These are phyloP conservation scores for Acrocephalus scirpaceus DNA, from an alignment of 2,797 vertebrate genomes.

Conservation along the genomic window DNA sequence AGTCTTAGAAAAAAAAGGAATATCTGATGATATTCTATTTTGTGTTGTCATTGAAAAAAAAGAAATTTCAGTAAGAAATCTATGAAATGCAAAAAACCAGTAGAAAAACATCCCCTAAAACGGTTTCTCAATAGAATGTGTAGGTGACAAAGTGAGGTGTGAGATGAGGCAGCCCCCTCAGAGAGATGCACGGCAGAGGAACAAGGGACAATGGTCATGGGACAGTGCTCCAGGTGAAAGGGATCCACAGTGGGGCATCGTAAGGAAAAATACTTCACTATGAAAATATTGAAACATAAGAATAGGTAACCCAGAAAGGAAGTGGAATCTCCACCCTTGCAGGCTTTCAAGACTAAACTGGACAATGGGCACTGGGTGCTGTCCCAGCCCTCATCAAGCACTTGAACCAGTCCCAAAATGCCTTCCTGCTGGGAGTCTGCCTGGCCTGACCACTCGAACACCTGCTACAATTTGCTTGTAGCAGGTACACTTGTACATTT, in stretches of 20 bases:
- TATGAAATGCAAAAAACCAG: not conserved
- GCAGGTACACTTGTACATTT: not conserved
- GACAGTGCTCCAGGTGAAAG: not conserved
- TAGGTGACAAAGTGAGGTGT: not conserved
- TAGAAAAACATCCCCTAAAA: not conserved
- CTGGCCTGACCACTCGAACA: not conserved
- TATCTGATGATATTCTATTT: not conserved
- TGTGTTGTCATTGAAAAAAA: not conserved
- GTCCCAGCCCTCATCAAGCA: not conserved
- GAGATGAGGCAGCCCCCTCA: not conserved
- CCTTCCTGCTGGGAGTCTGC: not conserved
- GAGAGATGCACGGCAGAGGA: not conserved
- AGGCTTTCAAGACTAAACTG: not conserved
- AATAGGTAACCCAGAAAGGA: not conserved
- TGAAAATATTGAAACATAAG: not conserved
- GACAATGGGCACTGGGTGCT: not conserved
- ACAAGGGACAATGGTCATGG: not conserved
- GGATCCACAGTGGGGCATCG: not conserved
- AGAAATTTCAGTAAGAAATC: not conserved
- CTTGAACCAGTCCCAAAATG: not conserved
- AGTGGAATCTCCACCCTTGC: not conserved
- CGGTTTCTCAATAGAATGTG: not conserved
- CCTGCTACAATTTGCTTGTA: rapidly evolving
- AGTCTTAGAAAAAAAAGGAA: not conserved
- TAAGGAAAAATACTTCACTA: not conserved